Percentiles rank a stretch among this genome's conserved stretches.
These are phyloP conservation scores for Pristionchus japonicus DNA, from an alignment of 2,888 invertebrate genomes.

Conservation along the genomic window DNA sequence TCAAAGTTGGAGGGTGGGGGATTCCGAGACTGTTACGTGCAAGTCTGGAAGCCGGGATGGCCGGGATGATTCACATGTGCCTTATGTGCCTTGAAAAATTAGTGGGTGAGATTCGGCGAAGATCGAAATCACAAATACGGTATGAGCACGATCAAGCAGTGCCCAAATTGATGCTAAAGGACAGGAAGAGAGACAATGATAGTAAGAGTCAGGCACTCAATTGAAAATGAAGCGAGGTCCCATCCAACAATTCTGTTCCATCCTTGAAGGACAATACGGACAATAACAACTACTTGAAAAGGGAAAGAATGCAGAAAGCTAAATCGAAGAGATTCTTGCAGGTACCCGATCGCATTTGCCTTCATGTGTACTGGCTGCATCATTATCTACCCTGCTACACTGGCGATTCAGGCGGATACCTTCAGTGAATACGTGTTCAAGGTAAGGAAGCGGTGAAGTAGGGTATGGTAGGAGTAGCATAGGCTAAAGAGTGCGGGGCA, in stretches of 20 bases:
- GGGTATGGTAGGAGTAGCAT: background rate
- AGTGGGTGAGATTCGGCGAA: background rate
- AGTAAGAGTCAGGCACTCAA: no score
- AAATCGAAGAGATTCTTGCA: conserved; percentile 18
- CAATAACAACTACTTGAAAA: no score
- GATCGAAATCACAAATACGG: background rate
- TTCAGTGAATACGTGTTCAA: conserved; percentile 72
- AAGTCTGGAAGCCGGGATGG: background rate
- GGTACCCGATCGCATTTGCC: conserved; percentile 73
- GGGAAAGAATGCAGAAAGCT: background rate
- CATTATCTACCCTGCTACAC: conserved; percentile 71
- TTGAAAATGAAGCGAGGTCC: no score
- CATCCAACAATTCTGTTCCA: no score
- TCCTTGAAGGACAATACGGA: no score
- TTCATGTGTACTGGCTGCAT: conserved; percentile 73
- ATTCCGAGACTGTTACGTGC: background rate
- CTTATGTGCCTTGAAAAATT: no score
- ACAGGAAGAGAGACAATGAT: no score
- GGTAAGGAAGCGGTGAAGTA: conserved; percentile 49
- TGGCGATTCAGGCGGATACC: conserved; percentile 72
- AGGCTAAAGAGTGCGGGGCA: background rate
- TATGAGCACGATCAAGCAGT: no score
- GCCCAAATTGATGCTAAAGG: no score
- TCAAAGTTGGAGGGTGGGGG: background rate
- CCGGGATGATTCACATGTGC: background rate